Base-by-base conservation (phyloP, 2,888 invertebrate genomes). In the Drosophila pegasa region DNA sequence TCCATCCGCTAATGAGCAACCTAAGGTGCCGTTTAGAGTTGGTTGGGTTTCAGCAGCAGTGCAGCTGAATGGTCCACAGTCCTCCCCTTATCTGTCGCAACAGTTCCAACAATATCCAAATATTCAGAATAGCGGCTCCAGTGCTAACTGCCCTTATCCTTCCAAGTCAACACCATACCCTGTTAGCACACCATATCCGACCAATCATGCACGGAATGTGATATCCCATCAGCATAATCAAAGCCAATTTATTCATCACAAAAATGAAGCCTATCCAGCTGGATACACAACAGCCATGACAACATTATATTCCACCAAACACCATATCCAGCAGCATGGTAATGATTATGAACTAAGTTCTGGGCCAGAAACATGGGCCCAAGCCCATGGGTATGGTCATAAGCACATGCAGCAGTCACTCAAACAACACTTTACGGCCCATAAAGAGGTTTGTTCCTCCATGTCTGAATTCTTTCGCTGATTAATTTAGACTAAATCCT, bases 21-120 rank as follows among this genome's bases (percentile, higher is more conserved):
- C 89, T 77, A 73, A 82, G 52, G 88, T 84, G 48, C 92, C 92
- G 56, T 92, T 92, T 69, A 92, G 92, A 80, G 89, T 90, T 75
- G 92, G 92, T 78, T 91, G 90, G 89, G 70, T 75, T 52, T 12
- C 54, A 57, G 79, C 87, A 52, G 88, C 90, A 76, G 76, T 83
- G 61, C 89, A 88, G 59, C 84, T 86, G 63, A 76, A 71, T 27
- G 40, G 29, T 16, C 12, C 51, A 31, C 55, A 54, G 35, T 25
- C 59, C 33, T 51, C 81, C 40, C 82, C 82, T 69, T 88, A 73
- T 65, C 89, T 86, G 76, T n/a, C 76, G 65, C 71, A 74, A 43
- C 77, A 72, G 63, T 72, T 55, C 37, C 64, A 64, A 37, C 73
- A 68, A 75, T 58, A 74, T 62, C 76, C 69, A 35, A 71, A 66